A percentile compares a stretch with the other conserved stretches of the same genome.
These are phyloP conservation scores for Peromyscus polionotus DNA, from an alignment of 2,113 vertebrate species.

Conservation along the genomic window DNA sequence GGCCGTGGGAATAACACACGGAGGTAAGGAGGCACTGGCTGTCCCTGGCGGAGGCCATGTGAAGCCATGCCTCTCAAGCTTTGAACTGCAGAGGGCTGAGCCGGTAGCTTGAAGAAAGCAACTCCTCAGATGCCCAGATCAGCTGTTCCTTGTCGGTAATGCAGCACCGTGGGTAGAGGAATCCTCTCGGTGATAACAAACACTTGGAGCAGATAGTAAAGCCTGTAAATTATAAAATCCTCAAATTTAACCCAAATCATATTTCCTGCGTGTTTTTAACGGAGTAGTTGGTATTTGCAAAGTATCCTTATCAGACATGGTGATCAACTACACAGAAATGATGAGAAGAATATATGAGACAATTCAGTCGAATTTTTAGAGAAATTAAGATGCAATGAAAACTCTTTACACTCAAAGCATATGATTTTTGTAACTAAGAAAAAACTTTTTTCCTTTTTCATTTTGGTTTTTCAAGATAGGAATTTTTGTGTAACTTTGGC, in stretches of 20 bases:
- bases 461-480: too few species aligned
- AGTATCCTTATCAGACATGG: background rate
- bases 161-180: fast-evolving
- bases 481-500: too few species aligned
- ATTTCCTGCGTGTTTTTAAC: background rate
- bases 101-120: background rate
- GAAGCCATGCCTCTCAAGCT: background rate
- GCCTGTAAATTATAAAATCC: conserved; percentile 16
- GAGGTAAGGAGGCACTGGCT: background rate
- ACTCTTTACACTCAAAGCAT: background rate
- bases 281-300: background rate
- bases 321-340: background rate
- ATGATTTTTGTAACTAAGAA: background rate
- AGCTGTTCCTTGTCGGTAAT: background rate
- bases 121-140: background rate
- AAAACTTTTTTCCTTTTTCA: background rate
- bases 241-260: background rate
- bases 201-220: background rate
- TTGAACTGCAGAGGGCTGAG: background rate
- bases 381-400: background rate
- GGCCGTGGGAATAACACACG: background rate
- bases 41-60: background rate
- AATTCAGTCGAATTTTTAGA: background rate
- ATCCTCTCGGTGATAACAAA: background rate
- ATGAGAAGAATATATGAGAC: background rate